Base-by-base conservation (phyloP, 2,113 vertebrate species). In the Origma solitaria region DNA sequence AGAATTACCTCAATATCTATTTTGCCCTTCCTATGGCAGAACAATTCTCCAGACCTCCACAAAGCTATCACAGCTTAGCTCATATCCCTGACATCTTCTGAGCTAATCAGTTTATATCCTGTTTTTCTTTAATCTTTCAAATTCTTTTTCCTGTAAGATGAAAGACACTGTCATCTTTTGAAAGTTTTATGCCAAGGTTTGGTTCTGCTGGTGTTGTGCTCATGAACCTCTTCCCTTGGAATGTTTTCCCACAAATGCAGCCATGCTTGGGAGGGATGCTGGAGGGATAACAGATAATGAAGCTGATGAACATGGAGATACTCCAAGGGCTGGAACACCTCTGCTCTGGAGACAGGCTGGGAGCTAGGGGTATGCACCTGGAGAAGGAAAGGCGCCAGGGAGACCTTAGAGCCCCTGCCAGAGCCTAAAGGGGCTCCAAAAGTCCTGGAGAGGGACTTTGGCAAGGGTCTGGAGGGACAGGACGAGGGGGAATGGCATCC, bases 181-280 rank as follows among this genome's bases (percentile, higher is more conserved):
- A 18, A 45, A 19, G 42, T 54, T 60, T 51, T n/a, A 61, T 44
- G 40, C 24, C 24, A 10, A 40, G 19, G 33, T 54, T 73, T 38
- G 25, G 35, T 31, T n/a, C 15, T 30, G 20, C 42, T 53, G 51
- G 40, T 54, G 16, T 5, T 71, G 75, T 71, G 79, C 58, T 81
- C 66, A 10, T 20, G 16, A 33, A 28, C 51, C 64, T 86, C 76
- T 25, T 7, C 66, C 70, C 80, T 76, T 45, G 22, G 75, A 66
- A 35, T 61, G 35, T 65, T 94, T 96, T 95, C 92, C 93, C 53
- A 83, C 82, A 96, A 96, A 91, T 80, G 95, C 87, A 82, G 86
- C 85, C 86, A 62, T 42, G 92, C 80, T 72, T 78, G 95, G 87
- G 86, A 96, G 91, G 76, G 92, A 68, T 93, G 93, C 23, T 0